Percentiles rank a stretch among this genome's conserved stretches.
Conservation (phyloP, 1,140 invertebrate genomes). For the Drosophila carrolli region DNA sequence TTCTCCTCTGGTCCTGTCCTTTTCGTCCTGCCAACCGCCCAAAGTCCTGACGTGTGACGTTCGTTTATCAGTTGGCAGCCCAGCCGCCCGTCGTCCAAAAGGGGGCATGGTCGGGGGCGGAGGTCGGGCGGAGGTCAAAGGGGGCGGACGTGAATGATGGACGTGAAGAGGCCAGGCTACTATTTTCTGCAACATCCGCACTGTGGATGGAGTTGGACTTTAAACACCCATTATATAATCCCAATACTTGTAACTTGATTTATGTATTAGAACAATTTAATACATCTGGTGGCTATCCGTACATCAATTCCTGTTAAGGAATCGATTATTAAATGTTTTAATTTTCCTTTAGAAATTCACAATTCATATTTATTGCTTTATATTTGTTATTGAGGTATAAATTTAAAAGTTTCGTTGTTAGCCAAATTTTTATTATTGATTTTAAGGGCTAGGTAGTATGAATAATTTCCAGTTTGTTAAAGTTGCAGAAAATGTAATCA, state of each 20-base stretch:
- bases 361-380: neutral
- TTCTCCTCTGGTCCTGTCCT: constrained; percentile 14
- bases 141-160: constrained; percentile 53
- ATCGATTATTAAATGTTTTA: no score
- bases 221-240: no score
- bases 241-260: no score
- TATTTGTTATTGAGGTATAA: no score
- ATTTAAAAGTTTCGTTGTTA: no score
- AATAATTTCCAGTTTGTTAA: no score
- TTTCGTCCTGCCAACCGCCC: constrained; percentile 39
- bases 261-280: no score
- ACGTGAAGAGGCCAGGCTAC: constrained; percentile 10
- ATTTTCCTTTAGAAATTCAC: neutral
- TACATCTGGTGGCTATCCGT: no score
- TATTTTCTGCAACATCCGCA: constrained; percentile 13
- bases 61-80: constrained; percentile 73
- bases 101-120: constrained; percentile 9
- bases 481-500: neutral
- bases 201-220: constrained; percentile 1
- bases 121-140: constrained; percentile 6
- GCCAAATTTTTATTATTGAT: no score
- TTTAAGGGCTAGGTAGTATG: no score
- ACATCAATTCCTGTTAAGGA: no score
- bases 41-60: constrained; percentile 74
- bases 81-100: constrained; percentile 29